phyloP scores from a whole-genome alignment of 2,797 vertebrate species.

The Sebastolobus altivelis region DNA sequence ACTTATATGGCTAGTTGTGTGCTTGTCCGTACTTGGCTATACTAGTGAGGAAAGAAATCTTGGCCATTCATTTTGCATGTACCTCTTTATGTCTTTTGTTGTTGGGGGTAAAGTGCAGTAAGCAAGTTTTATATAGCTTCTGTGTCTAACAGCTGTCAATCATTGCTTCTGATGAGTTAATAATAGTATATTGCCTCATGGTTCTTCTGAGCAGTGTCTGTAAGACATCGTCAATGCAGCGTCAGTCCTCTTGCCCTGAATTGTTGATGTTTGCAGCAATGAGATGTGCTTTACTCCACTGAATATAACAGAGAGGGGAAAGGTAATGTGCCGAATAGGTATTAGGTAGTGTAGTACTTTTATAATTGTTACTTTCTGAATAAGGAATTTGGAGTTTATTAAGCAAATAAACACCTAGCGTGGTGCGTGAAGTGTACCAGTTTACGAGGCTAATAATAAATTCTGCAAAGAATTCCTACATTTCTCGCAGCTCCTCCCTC shows the following conservation, averaged over 20 bases:
- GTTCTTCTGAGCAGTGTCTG: constrained; percentile 3
- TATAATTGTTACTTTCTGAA: constrained; percentile 7
- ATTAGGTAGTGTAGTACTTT: background rate
- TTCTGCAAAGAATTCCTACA: background rate
- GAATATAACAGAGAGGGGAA: background rate
- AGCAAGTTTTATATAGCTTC: background rate
- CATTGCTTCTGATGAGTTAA: constrained; percentile 8
- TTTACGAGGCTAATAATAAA: background rate
- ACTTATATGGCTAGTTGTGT: background rate
- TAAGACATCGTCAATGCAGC: background rate
- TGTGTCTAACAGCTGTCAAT: background rate
- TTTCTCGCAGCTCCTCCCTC: background rate
- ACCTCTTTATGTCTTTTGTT: background rate
- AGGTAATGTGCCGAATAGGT: background rate
- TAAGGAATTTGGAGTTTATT: background rate
- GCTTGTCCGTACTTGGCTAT: background rate
- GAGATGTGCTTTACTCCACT: background rate
- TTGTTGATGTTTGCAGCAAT: background rate
- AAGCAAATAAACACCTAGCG: background rate
- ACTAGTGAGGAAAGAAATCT: background rate
- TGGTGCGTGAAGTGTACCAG: background rate
- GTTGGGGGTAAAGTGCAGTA: background rate
- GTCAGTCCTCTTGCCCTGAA: background rate
- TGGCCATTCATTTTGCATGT: background rate
- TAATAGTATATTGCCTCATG: background rate